Evolutionary conservation across 2,113 vertebrate genomes (phyloP), one percentile per base, ranked within the genome.

Genomic region (Beaufortia kweichowensis): DNA sequence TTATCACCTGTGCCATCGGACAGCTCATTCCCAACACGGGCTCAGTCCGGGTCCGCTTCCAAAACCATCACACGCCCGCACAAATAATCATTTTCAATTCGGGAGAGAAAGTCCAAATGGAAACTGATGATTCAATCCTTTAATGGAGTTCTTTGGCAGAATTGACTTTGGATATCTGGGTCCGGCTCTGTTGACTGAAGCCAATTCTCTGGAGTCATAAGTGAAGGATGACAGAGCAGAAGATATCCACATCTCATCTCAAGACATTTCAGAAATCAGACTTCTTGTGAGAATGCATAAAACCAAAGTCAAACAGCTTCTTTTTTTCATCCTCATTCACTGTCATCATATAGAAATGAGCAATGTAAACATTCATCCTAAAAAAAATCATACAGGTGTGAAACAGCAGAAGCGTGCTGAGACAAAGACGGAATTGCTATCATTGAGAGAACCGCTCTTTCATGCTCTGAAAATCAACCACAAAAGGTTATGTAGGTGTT

Each of bases 91-190:
- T 86, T 90, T 89, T 83, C 83, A 86, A 88, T 83, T 82, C 78
- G 57, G 74, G 73, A 69, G 82, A 85, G 86, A 84, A 65, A 84
- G 66, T 63, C 83, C 80, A 85, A 90, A 87, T 84, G 79, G 80
- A 88, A 89, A 90, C 85, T 77, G 88, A 90, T 84, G 76, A 87
- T 86, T 91, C 82, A 86, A 89, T 88, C 85, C 87, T 74, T 78
- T 83, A 87, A 87, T 85, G 76, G 87, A 87, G 84, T 74, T 88
- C 10, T 6, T 69, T 57, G 87, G 77, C 65, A 41, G 79, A 87
- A 81, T 83, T 79, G 83, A 78, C 70, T 73, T 80, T 80, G 56
- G 15, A 84, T 83, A 84, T 87, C 85, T 67, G 79, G 56, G 84
- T 86, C 85, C 82, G 83, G 88, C 83, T 89, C 85, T 82, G 81